These are phyloP conservation scores for Atherinomorus stipes DNA, from an alignment of 2,113 vertebrate species.

Conservation along the genomic window DNA sequence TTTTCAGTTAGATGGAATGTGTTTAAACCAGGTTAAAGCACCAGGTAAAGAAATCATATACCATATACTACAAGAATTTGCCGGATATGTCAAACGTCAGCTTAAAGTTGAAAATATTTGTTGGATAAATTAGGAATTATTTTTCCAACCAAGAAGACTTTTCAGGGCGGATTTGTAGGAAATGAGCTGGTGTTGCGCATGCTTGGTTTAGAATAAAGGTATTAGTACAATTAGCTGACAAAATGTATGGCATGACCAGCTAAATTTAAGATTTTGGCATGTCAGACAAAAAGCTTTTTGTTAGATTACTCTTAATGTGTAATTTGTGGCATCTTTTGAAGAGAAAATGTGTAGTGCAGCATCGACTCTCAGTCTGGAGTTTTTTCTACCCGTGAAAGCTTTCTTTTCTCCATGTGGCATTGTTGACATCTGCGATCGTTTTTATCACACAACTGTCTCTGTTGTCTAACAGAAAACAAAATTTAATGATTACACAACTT, in stretches of 20 bases:
- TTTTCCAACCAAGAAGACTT: background rate
- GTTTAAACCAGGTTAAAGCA: too few species aligned
- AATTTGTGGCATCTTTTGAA: background rate
- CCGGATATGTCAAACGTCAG: background rate
- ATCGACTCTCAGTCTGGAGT: background rate
- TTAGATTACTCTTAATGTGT: background rate
- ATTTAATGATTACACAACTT: slow-evolving; percentile 10
- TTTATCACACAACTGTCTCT: background rate
- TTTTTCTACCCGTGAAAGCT: background rate
- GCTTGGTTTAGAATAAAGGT: slow-evolving; percentile 5
- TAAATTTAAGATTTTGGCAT: background rate
- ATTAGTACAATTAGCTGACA: background rate
- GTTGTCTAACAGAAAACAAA: slow-evolving; percentile 15
- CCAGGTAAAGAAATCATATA: too few species aligned
- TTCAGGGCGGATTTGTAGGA: background rate
- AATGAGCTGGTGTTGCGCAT: slow-evolving; percentile 9
- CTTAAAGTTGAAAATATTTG: background rate
- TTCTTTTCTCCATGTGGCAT: background rate
- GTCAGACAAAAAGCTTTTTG: background rate
- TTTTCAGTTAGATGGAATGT: background rate
- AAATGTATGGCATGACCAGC: background rate
- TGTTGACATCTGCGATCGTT: background rate
- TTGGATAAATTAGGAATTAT: background rate
- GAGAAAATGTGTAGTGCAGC: background rate
- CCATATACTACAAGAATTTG: too few species aligned